Evolutionary conservation across 2,888 invertebrate genomes (phyloP).

Genomic region (Incurvaria masculella): DNA sequence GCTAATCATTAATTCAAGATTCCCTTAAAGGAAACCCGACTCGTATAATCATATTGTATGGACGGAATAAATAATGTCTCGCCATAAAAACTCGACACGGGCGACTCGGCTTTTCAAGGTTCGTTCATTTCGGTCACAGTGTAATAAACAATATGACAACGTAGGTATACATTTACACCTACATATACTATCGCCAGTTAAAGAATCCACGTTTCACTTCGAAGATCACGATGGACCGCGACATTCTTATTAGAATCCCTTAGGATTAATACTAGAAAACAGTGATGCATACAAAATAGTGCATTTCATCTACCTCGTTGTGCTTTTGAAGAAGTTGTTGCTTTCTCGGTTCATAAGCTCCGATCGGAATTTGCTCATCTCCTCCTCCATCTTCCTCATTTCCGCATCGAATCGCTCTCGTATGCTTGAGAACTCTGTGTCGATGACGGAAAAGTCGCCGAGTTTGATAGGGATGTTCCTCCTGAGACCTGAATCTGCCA

Average conservation of each 20-base stretch:
- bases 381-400: slow-evolving; percentile 98
- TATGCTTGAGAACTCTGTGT: slow-evolving; percentile 95
- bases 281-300: too few relatives aligned
- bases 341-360: slow-evolving; percentile 92
- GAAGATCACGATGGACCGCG: neutral
- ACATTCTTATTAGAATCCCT: too few relatives aligned
- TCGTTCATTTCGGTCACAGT: neutral
- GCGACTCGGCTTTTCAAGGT: neutral
- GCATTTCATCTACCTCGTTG: slow-evolving; percentile 79
- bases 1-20: slow-evolving; percentile 48
- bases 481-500: slow-evolving; percentile 82
- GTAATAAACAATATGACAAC: too few relatives aligned
- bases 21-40: slow-evolving; percentile 40
- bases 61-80: neutral
- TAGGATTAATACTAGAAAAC: too few relatives aligned
- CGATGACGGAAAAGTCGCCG: slow-evolving; percentile 93
- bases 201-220: neutral
- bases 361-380: slow-evolving; percentile 93
- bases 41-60: neutral
- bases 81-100: neutral
- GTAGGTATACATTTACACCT: too few relatives aligned
- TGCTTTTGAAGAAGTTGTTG: slow-evolving; percentile 87
- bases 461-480: slow-evolving; percentile 91
- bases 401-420: slow-evolving; percentile 93
- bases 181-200: too few relatives aligned